phyloP scores from a whole-genome alignment of 2,888 invertebrate species.

The Trachelus troglodyta region DNA sequence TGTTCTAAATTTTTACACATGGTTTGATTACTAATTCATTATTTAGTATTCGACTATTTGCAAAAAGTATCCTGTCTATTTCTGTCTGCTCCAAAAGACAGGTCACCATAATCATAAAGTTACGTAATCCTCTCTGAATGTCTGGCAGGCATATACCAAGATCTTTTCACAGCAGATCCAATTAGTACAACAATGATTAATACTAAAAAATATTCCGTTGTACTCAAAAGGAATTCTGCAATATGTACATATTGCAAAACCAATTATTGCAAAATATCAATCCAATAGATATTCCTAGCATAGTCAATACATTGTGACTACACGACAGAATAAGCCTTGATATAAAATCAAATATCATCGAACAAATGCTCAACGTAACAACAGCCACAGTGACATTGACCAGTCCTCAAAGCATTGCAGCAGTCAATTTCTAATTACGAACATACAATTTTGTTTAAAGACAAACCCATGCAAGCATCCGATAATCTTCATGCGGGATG shows the following conservation, averaged over 20 bases:
- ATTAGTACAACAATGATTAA: neutral
- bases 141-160: neutral
- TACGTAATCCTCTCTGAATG: conserved; percentile 47
- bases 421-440: neutral
- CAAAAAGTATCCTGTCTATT: neutral
- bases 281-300: neutral
- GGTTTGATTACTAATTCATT: neutral
- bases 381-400: neutral
- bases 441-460: conserved; percentile 67
- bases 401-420: neutral
- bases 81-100: conserved; percentile 2
- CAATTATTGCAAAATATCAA: neutral
- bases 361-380: neutral
- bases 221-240: neutral
- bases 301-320: neutral
- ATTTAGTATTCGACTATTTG: neutral
- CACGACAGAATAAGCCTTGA: neutral
- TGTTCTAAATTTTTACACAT: neutral
- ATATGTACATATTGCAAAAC: neutral
- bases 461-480: conserved; percentile 88
- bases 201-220: neutral
- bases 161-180: neutral
- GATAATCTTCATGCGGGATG: conserved; percentile 87
- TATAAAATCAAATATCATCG: neutral
- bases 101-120: conserved; percentile 56